Evolutionary conservation across 2,797 vertebrate species (phyloP).

Genomic region (Tokudaia tokunoshimensis): DNA sequence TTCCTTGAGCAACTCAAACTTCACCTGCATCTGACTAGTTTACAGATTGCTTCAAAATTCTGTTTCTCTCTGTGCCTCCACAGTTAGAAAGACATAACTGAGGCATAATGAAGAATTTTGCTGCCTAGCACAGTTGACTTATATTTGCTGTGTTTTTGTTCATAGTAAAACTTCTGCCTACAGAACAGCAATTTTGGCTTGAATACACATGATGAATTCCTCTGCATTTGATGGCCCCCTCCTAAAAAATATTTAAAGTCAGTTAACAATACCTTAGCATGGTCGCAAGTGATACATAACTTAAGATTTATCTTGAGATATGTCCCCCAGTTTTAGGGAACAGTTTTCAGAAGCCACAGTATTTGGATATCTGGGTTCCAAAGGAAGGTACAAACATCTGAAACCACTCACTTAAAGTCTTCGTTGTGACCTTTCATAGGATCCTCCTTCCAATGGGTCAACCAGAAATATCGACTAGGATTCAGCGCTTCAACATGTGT

Average conservation of each 20-base stretch:
- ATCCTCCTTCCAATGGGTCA: background rate
- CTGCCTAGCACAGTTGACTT: background rate
- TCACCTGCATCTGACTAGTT: constrained; percentile 39
- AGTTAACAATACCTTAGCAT: background rate
- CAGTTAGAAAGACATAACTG: background rate
- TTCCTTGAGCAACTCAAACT: constrained; percentile 10
- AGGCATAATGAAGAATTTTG: background rate
- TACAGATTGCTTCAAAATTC: constrained; percentile 66
- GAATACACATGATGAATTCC: background rate
- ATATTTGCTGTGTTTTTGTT: constrained; percentile 49
- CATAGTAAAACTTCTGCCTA: constrained; percentile 44
- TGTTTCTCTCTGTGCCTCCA: constrained; percentile 54
- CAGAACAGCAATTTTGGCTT: background rate
- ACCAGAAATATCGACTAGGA: background rate
- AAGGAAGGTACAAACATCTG: background rate
- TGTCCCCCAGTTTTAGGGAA: background rate
- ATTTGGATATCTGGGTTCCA: background rate
- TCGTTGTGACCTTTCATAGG: background rate
- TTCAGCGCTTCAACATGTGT: background rate
- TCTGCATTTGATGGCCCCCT: background rate
- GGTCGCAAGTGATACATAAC: background rate
- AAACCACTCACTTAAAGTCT: background rate
- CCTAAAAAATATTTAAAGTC: background rate
- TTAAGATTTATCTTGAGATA: constrained; percentile 17
- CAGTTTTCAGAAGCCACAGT: background rate